Conservation (phyloP, 2,113 vertebrate genomes). For the Narcine bancroftii region DNA sequence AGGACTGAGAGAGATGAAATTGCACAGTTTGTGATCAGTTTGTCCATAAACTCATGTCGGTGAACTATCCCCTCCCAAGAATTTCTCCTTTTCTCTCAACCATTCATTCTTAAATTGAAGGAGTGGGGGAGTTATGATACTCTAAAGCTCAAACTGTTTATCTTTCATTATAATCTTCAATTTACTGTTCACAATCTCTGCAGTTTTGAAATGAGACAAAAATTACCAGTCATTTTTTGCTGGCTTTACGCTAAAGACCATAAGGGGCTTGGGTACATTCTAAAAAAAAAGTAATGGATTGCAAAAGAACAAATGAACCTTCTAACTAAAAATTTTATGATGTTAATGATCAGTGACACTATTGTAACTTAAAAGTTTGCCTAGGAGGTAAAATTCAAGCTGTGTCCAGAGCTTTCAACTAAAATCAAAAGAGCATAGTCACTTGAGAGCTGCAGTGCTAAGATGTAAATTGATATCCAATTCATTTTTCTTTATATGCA, state of each 20-base stretch:
- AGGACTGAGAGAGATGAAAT: conserved; percentile 46
- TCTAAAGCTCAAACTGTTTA: conserved; percentile 62
- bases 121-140: conserved; percentile 56
- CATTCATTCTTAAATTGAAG: conserved; percentile 67
- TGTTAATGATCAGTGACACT: conserved; percentile 59
- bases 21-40: conserved; percentile 55
- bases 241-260: conserved; percentile 50
- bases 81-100: conserved; percentile 60
- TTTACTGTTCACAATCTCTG: conserved; percentile 62
- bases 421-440: conserved; percentile 47
- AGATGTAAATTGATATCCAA: conserved; percentile 65
- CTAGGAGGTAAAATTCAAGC: conserved; percentile 59
- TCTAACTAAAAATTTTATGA: conserved; percentile 49
- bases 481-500: conserved; percentile 59
- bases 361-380: conserved; percentile 55
- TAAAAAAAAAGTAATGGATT: conserved; percentile 23
- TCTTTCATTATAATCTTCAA: conserved; percentile 64
- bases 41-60: conserved; percentile 58
- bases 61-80: conserved; percentile 59
- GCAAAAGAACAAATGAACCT: conserved; percentile 46
- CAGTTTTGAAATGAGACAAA: conserved; percentile 52
- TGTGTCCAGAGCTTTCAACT: conserved; percentile 61
- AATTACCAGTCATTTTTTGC: conserved; percentile 46
- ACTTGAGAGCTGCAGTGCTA: conserved; percentile 58
- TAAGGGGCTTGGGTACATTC: not conserved